phyloP scores from a whole-genome alignment of 2,888 invertebrate genomes.

The Papilio demoleus region DNA sequence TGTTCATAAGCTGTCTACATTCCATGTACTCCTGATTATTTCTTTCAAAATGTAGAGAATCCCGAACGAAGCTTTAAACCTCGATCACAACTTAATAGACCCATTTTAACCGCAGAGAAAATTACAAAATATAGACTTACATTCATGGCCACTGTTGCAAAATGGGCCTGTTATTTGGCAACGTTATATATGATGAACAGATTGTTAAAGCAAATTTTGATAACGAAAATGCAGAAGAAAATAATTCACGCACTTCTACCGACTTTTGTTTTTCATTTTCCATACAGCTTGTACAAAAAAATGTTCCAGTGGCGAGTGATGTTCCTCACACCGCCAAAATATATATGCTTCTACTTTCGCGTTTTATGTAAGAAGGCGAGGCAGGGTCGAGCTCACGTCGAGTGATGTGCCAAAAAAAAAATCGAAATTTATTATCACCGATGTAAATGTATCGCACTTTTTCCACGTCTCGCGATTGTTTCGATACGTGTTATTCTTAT shows the following conservation, averaged over 20 bases:
- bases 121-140: background rate
- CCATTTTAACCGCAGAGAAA: conserved; percentile 4
- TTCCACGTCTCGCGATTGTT: conserved; percentile 43
- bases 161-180: conserved; percentile 18
- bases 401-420: conserved; percentile 50
- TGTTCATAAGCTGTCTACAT: background rate
- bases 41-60: too few relatives aligned
- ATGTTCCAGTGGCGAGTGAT: background rate
- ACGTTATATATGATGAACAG: background rate
- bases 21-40: background rate
- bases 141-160: background rate
- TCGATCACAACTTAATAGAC: background rate
- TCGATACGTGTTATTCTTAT: conserved; percentile 53
- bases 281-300: background rate
- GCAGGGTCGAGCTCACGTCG: conserved; percentile 56
- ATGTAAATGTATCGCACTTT: conserved; percentile 43
- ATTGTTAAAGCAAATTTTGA: background rate
- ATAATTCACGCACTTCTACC: background rate
- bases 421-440: conserved; percentile 37
- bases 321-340: conserved; percentile 29
- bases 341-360: too few relatives aligned
- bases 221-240: background rate
- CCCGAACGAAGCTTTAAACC: background rate
- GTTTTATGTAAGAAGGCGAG: too few relatives aligned
- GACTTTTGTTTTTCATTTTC: background rate